phyloP scores from a whole-genome alignment of 2,797 vertebrate species.

The Crocodylus rhombifer region DNA sequence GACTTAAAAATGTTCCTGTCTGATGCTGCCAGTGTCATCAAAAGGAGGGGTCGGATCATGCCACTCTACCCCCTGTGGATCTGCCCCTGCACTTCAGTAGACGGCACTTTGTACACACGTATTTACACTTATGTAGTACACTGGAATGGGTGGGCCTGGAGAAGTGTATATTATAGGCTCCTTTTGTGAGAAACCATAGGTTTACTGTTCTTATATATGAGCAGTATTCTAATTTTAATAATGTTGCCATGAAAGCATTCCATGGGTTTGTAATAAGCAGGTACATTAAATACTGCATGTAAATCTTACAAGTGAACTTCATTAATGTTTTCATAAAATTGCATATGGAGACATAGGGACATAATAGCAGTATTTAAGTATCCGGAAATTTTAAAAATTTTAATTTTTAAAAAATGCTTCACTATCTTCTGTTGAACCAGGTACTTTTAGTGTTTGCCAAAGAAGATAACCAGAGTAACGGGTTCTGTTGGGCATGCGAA shows the following conservation, averaged over 20 bases:
- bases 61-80: too few relatives aligned
- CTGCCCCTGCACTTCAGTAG: too few relatives aligned
- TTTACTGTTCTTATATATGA: not conserved
- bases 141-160: not conserved
- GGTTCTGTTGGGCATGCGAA: constrained; percentile 96
- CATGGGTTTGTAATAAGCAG: not conserved
- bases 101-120: too few relatives aligned
- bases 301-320: not conserved
- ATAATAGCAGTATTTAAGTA: not conserved
- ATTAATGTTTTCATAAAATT: not conserved
- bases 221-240: not conserved
- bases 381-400: too few relatives aligned
- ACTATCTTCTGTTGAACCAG: constrained; percentile 78
- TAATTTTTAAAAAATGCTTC: not conserved
- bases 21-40: too few relatives aligned
- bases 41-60: too few relatives aligned
- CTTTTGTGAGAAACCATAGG: not conserved
- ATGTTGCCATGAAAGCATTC: not conserved
- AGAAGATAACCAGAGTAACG: constrained; percentile 96
- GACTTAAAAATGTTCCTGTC: too few relatives aligned
- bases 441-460: constrained; percentile 99
- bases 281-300: not conserved
- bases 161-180: not conserved
- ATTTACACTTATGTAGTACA: too few relatives aligned
- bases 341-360: not conserved